Evolutionary conservation across 2,888 invertebrate species (phyloP).

Genomic region (Yponomeuta plumbellus): DNA sequence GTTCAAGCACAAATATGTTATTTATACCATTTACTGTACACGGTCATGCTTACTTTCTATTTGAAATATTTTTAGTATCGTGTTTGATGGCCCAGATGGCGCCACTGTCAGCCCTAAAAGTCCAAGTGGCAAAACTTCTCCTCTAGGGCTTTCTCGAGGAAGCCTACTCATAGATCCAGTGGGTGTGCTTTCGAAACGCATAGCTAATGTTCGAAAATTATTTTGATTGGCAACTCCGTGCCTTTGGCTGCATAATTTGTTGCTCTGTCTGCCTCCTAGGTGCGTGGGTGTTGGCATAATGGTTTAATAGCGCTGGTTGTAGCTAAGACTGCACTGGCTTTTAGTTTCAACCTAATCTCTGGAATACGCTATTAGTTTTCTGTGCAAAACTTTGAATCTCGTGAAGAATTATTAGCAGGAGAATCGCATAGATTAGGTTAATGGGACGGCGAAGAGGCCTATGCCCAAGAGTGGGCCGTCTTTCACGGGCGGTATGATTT

Average conservation of each 20-base stretch:
- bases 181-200: conserved; percentile 34
- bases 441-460: no score
- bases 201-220: conserved; percentile 15
- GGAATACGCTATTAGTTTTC: no score
- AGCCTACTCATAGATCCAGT: conserved; percentile 29
- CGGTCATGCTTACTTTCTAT: no score
- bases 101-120: background rate
- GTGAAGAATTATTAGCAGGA: no score
- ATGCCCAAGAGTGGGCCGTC: no score
- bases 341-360: background rate
- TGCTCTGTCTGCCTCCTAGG: background rate
- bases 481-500: no score
- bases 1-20: no score
- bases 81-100: no score
- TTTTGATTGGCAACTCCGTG: conserved; percentile 10
- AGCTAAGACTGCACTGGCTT: background rate
- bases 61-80: no score
- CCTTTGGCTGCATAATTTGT: background rate
- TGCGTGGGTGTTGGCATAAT: background rate
- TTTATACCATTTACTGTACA: no score
- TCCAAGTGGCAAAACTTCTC: conserved; percentile 8
- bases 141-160: conserved; percentile 48
- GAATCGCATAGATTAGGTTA: no score
- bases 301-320: background rate
- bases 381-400: no score